Conservation (phyloP, 1,140 invertebrate species). For the Dendrolimus punctatus region DNA sequence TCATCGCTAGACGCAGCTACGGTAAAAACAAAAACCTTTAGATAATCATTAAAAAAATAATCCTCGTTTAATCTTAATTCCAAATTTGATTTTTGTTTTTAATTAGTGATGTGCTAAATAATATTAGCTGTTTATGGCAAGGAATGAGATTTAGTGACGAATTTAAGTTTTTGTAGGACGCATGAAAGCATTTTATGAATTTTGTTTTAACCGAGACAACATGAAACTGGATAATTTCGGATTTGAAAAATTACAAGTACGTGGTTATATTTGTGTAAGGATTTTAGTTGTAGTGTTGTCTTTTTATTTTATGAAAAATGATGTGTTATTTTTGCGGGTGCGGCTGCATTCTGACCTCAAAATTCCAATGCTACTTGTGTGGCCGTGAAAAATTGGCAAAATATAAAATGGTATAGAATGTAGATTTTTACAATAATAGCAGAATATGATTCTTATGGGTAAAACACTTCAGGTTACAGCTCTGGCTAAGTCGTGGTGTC, state of each 20-base stretch:
- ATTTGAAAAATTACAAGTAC: conserved; percentile 57
- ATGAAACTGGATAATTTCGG: conserved; percentile 67
- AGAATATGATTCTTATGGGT: too few species aligned
- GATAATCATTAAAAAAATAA: not conserved
- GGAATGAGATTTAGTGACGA: conserved; percentile 16
- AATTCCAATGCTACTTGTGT: too few species aligned
- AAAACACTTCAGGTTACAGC: too few species aligned
- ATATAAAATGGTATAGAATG: not conserved
- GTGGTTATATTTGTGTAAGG: conserved; percentile 17
- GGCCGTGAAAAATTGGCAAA: not conserved
- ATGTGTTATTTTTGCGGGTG: not conserved
- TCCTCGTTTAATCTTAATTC: too few species aligned
- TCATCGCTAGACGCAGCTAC: conserved; percentile 49
- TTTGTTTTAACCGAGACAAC: conserved; percentile 10
- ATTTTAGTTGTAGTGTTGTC: not conserved
- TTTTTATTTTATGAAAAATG: not conserved
- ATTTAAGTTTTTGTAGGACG: conserved; percentile 16
- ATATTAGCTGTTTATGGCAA: conserved; percentile 1
- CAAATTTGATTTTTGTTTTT: not conserved
- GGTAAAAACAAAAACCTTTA: conserved; percentile 25
- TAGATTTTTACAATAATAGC: not conserved
- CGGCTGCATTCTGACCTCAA: too few species aligned
- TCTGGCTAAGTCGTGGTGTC: too few species aligned
- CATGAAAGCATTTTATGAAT: conserved; percentile 11
- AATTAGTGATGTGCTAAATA: conserved; percentile 3